Evolutionary conservation across 37 sponge, comb jelly and placozoan genomes (phyloP).

Genomic region (Eunapius fragilis): DNA sequence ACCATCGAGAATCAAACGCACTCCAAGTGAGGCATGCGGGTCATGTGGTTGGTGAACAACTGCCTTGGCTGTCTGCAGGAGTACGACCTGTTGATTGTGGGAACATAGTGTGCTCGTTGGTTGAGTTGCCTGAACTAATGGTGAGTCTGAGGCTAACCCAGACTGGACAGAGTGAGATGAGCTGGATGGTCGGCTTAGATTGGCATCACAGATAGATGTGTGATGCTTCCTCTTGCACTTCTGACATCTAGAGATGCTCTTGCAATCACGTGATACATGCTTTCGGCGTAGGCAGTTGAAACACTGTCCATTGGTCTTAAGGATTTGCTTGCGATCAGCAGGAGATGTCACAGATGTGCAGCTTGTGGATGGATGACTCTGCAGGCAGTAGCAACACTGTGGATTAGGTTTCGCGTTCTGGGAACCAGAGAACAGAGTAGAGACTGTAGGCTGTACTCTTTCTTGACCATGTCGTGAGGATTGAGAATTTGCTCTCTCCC

Average conservation of each 20-base stretch:
- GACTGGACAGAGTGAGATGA: too few relatives aligned
- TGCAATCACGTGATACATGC: not conserved
- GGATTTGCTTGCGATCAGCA: constrained; percentile 16
- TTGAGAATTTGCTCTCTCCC: constrained; percentile 6
- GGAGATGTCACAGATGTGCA: constrained; percentile 14
- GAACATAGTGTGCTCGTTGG: too few relatives aligned
- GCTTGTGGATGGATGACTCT: not conserved
- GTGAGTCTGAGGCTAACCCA: not conserved
- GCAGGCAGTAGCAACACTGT: constrained; percentile 12
- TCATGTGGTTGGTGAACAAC: not conserved
- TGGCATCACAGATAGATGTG: constrained; percentile 3
- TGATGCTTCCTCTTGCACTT: constrained; percentile 10
- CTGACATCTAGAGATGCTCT: not conserved
- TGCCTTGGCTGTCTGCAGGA: constrained; percentile 23
- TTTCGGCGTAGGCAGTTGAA: not conserved
- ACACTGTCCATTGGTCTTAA: constrained; percentile 8
- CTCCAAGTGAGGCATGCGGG: not conserved
- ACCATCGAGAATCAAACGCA: not conserved
- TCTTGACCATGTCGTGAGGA: not conserved
- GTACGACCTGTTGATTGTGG: not conserved
- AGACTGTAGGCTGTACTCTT: not conserved
- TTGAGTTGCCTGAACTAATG: not conserved
- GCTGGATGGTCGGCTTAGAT: too few relatives aligned
- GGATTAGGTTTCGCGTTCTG: not conserved
- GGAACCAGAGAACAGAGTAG: not conserved